Evolutionary conservation across 2,113 vertebrate genomes (phyloP).

Genomic region (Prolemur simus): DNA sequence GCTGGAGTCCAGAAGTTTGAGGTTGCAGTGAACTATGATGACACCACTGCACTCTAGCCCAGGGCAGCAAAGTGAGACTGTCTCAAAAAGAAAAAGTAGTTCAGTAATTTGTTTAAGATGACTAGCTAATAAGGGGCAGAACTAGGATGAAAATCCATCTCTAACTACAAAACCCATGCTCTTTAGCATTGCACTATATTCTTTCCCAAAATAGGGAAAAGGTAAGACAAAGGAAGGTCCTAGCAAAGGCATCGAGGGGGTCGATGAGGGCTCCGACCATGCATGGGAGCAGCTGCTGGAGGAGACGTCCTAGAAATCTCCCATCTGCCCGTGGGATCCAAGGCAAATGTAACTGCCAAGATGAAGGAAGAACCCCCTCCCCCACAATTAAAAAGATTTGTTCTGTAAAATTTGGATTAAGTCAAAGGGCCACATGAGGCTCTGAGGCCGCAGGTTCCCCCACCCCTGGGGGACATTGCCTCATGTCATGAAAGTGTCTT

Average conservation of each 20-base stretch:
- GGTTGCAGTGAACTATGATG: no score
- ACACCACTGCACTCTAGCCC: no score
- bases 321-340: not conserved
- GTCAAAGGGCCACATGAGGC: no score
- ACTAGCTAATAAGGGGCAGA: not conserved
- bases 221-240: not conserved
- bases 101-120: not conserved
- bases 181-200: not conserved
- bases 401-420: no score
- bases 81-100: no score
- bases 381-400: not conserved
- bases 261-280: not conserved
- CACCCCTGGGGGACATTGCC: not conserved
- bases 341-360: not conserved
- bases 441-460: no score
- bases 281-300: not conserved
- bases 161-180: not conserved
- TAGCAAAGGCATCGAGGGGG: not conserved
- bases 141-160: not conserved
- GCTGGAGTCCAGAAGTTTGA: no score
- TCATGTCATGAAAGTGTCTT: slow-evolving; percentile 48
- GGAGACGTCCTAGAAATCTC: not conserved
- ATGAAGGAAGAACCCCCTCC: not conserved
- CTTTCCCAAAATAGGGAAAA: not conserved
- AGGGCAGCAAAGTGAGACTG: no score